Base-by-base conservation (phyloP, 2,113 vertebrate genomes). In the Pygoscelis antarcticus region DNA sequence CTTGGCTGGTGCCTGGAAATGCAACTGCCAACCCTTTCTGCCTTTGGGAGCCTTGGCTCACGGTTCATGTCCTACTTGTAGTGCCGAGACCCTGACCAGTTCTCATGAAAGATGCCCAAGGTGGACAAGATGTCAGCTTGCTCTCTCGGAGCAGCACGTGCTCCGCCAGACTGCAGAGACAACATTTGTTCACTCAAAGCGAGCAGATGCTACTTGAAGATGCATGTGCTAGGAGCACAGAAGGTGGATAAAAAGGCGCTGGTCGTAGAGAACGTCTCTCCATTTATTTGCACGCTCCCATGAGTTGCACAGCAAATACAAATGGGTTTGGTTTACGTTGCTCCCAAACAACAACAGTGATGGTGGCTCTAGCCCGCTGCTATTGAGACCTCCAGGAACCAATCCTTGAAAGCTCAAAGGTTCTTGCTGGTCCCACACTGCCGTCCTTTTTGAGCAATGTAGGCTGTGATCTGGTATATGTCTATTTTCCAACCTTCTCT, bases 221-320 rank as follows among this genome's bases (percentile, higher is more conserved):
- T 11, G 62, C 5, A 2, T 29, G 34, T 69, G 25, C n/a, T 51
- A 5, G 52, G 61, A 92, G 70, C 58, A 54, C 52, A 61, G 80
- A 34, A 65, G 64, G 72, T 21, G 86, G 17, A 40, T 10, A 4
- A 49, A 5, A 57, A 65, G 71, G 40, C 55, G 57, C 66, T 52
- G 70, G 4, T 25, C 6, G 5, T 9, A 16, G 70, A 23, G 40
- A 55, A 5, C 32, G 65, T 34, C 51, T 72, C 61, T 32, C 32
- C 0, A 0, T 65, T n/a, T 38, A 2, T 26, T 89, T 29, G 0
- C 69, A 7, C 1, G 0, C n/a, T 70, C 55, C 82, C 4, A 0
- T 9, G 47, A 58, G 52, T 2, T 20, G 19, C 64, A 27, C 49
- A 26, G 17, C 76, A 84, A 58, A 68, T 10, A 30, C 55, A 79